Percentiles rank a stretch among this genome's conserved stretches.
phyloP scores from a whole-genome alignment of 2,113 vertebrate genomes.

The Sinocyclocheilus maitianheensis region DNA sequence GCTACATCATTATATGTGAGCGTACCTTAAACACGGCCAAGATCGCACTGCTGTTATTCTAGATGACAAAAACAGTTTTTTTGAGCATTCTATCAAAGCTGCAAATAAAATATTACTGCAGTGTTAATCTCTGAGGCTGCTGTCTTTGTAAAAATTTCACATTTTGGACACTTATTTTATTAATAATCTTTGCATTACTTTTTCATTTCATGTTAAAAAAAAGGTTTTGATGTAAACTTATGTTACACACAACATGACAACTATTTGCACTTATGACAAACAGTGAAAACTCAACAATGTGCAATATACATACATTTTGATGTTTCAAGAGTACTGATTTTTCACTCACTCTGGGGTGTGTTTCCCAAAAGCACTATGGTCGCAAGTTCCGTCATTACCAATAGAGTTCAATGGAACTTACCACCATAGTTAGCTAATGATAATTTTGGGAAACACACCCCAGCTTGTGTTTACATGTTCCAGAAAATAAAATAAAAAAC shows the following conservation, averaged over 20 bases:
- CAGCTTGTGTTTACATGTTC: no score
- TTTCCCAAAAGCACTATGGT: no score
- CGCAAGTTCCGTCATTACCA: no score
- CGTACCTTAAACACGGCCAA: neutral
- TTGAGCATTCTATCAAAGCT: slow-evolving; percentile 26
- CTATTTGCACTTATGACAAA: neutral
- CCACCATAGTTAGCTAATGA: no score
- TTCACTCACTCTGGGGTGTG: neutral
- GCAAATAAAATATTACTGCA: slow-evolving; percentile 37
- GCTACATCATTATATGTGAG: slow-evolving; percentile 43
- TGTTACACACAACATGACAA: neutral
- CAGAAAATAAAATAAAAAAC: no score
- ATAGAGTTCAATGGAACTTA: no score
- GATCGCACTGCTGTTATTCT: neutral
- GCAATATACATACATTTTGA: neutral
- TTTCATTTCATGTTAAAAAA: neutral
- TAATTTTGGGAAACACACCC: no score
- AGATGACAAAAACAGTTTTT: slow-evolving; percentile 6
- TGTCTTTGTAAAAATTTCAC: slow-evolving; percentile 44
- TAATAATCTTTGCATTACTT: neutral
- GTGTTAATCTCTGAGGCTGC: slow-evolving; percentile 27
- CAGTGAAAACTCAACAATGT: neutral
- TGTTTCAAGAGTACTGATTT: neutral
- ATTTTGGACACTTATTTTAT: slow-evolving; percentile 5
- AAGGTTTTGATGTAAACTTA: neutral